Percentiles rank a stretch among this genome's conserved stretches.
phyloP scores from a whole-genome alignment of 2,797 vertebrate genomes.

The Gadopsis marmoratus region DNA sequence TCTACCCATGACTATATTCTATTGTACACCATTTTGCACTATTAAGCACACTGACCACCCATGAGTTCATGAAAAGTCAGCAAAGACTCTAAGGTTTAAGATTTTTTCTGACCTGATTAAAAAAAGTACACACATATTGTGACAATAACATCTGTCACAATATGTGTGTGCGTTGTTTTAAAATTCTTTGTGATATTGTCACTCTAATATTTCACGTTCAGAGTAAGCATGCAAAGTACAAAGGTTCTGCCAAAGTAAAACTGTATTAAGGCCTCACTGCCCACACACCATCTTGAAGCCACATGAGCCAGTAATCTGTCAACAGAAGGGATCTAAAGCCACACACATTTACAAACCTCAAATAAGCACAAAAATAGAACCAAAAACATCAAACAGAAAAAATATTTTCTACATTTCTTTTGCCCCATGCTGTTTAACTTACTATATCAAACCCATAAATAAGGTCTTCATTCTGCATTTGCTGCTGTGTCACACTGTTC shows the following conservation, averaged over 20 bases:
- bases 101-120: neutral
- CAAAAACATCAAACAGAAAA: neutral
- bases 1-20: neutral
- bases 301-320: constrained; percentile 59
- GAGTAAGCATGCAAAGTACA: constrained; percentile 18
- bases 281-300: constrained; percentile 64
- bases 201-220: constrained; percentile 17
- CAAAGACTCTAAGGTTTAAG: neutral
- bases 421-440: neutral
- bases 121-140: neutral
- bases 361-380: constrained; percentile 25
- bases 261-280: constrained; percentile 27
- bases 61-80: neutral
- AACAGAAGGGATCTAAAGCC: constrained; percentile 26
- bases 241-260: constrained; percentile 48
- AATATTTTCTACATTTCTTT: neutral
- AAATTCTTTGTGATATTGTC: too few species aligned
- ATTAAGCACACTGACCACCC: neutral
- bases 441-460: constrained; percentile 1
- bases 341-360: constrained; percentile 25
- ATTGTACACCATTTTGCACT: neutral
- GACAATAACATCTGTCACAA: neutral
- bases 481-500: neutral
- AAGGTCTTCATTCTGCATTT: neutral
- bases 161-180: too few species aligned